Base-by-base conservation (phyloP, 2,888 invertebrate genomes). In the Lepidonotus clava region DNA sequence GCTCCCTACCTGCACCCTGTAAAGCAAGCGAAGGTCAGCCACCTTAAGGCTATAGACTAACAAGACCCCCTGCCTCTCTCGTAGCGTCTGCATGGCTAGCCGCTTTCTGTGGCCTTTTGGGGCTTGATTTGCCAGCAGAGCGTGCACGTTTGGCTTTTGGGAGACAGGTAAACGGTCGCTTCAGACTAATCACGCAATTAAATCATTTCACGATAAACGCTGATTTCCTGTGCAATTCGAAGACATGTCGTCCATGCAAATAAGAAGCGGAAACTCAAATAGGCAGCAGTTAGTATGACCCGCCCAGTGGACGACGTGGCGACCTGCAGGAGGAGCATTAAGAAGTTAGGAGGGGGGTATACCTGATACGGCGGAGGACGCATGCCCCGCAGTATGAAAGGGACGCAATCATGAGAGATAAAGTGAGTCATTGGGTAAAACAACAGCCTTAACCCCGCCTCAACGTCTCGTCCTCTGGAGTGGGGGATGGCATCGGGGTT, bases 11-110 rank as follows among this genome's bases (percentile, higher is more conserved):
- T 80, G 51, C 18, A 32, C 28, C 80, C 28, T 46, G 46, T 11
- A 28, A 28, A 18, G 51, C 32, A 41, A 46, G 41, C 46, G 24
- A 21, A 51, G 80, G 80, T 40, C 51, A 51, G 18, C 80, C 46
- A 80, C 80, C 80, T 80, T 38, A 80, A 28, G 80, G 80, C 80
- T 46, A 80, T 46, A 8, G 46, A 80, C 80, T 80, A 80, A 80
- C 80, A 80, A 80, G 80, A 34, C 46, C 32, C 41, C 34, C 28
- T 6, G 46, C 77, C 11, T 14, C 6, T 6, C 24, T 14, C n/a
- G 66, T 24, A 11, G 61, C 24, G 24, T 0, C 11, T 11, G 61
- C 61, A 61, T 61, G 61, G 28, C 61, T 28, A n/a, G n/a, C n/a
- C n/a, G n/a, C n/a, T n/a, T 46, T 8, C 8, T 46, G 46, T 18